Evolutionary conservation across 2,797 vertebrate species (phyloP).

Genomic region (Heliangelus exortis): DNA sequence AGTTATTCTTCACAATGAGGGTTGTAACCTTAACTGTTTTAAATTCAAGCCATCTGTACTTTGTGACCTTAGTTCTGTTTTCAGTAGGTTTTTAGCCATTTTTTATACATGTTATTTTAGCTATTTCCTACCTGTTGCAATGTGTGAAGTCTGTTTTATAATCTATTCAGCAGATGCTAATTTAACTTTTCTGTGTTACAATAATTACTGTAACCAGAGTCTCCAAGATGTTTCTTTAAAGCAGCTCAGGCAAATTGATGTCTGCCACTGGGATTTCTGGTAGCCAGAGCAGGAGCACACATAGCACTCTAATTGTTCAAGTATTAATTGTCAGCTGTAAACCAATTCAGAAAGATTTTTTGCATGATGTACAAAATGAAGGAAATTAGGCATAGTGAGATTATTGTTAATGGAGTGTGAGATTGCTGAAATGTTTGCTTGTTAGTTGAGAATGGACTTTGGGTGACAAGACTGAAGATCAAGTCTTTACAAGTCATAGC

Average conservation of each 20-base stretch:
- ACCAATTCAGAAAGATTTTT: background rate
- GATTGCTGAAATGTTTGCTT: conserved; percentile 7
- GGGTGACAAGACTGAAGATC: background rate
- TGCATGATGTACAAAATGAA: background rate
- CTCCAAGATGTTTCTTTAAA: background rate
- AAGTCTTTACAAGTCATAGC: background rate
- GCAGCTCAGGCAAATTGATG: background rate
- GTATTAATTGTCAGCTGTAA: conserved; percentile 1
- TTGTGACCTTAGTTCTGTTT: background rate
- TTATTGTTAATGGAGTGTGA: conserved; percentile 8
- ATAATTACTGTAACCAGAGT: background rate
- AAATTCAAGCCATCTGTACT: background rate
- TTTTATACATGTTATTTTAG: background rate
- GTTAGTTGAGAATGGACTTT: background rate
- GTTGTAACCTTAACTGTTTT: background rate
- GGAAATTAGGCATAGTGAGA: background rate
- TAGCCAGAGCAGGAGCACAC: background rate
- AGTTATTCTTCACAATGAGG: background rate
- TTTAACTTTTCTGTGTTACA: background rate
- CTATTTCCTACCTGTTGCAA: background rate
- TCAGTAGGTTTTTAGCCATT: background rate
- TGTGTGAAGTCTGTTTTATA: background rate
- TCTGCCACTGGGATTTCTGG: background rate
- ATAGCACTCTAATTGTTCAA: background rate
- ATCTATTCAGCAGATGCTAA: background rate